Evolutionary conservation across 2,888 invertebrate genomes (phyloP).

Genomic region (Pammene fasciana): DNA sequence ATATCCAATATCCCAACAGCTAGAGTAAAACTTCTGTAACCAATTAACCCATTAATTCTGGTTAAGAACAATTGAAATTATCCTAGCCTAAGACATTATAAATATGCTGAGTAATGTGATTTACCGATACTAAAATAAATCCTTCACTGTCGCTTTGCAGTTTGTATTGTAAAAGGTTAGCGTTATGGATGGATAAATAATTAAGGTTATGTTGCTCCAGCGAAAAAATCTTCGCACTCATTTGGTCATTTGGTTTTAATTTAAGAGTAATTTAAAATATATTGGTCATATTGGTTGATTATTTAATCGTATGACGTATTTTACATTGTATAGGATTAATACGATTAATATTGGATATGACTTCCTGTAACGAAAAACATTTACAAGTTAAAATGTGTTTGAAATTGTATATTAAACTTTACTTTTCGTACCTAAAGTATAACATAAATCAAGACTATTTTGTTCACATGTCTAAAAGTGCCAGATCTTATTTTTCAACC

Average conservation of each 20-base stretch:
- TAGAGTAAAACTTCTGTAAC: too few relatives aligned
- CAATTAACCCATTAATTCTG: too few relatives aligned
- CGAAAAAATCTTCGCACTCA: neutral
- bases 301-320: too few relatives aligned
- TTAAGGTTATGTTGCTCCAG: neutral
- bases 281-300: too few relatives aligned
- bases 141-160: neutral
- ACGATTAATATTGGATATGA: neutral
- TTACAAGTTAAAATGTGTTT: neutral
- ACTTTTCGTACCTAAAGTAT: neutral
- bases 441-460: neutral
- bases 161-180: neutral
- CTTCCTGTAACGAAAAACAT: neutral
- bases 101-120: neutral
- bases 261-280: too few relatives aligned
- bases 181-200: neutral
- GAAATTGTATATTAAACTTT: neutral
- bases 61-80: too few relatives aligned
- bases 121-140: neutral
- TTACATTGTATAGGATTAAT: too few relatives aligned
- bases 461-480: neutral
- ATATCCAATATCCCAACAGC: too few relatives aligned
- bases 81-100: too few relatives aligned
- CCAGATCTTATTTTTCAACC: slow-evolving; percentile 7
- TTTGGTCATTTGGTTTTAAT: too few relatives aligned